These are phyloP conservation scores for Molothrus aeneus DNA, from an alignment of 2,797 vertebrate species.

Conservation along the genomic window DNA sequence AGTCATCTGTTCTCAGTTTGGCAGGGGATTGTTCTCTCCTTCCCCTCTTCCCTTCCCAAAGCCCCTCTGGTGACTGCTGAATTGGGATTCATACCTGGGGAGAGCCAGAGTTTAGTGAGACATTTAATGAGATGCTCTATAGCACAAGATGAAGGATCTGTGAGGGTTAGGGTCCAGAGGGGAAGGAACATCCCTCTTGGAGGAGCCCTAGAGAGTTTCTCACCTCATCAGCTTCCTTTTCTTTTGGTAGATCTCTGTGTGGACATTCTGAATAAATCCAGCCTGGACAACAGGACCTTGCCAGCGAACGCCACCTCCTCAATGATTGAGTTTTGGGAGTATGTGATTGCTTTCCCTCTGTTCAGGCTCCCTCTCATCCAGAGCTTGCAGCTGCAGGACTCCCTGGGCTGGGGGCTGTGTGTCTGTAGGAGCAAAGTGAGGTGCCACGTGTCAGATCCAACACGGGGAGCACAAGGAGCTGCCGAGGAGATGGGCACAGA, in stretches of 20 bases:
- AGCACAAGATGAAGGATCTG: neutral
- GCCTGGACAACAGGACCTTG: slow-evolving; percentile 44
- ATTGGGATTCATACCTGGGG: neutral
- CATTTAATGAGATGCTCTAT: neutral
- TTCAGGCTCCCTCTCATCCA: neutral
- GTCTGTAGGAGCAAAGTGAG: neutral
- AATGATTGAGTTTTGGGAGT: slow-evolving; percentile 89
- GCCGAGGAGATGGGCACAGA: neutral
- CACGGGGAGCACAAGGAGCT: neutral
- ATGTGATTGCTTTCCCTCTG: slow-evolving; percentile 51
- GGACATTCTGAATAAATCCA: slow-evolving; percentile 73
- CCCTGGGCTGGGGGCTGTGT: accelerated
- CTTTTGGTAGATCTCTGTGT: slow-evolving; percentile 72
- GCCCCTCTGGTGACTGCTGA: neutral
- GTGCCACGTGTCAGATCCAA: neutral
- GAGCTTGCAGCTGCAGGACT: neutral
- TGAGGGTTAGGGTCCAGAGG: neutral
- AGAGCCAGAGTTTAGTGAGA: neutral
- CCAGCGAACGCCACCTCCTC: slow-evolving; percentile 79
- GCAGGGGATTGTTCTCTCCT: neutral
- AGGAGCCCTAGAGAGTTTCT: neutral
- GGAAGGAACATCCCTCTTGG: neutral
- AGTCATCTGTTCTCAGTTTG: slow-evolving; percentile 1
- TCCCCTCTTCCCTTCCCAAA: neutral
- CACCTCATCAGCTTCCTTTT: slow-evolving; percentile 30